Conservation (phyloP, 2,113 vertebrate species). For the Megaceryle torquata region DNA sequence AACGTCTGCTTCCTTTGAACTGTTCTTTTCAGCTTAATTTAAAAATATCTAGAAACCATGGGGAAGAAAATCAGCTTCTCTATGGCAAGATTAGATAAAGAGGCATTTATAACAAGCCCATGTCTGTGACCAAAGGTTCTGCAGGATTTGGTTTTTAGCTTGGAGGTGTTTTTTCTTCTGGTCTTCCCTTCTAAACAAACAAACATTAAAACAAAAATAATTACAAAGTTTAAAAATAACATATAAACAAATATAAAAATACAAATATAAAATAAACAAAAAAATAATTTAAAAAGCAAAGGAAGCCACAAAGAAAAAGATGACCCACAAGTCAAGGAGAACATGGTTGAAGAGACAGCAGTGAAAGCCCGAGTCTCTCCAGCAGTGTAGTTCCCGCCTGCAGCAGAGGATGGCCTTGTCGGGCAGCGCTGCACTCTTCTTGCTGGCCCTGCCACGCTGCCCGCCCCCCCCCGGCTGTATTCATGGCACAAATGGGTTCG, state of each 20-base stretch:
- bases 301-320: neutral
- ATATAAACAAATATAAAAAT: too few relatives aligned
- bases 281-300: too few relatives aligned
- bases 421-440: neutral
- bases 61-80: constrained; percentile 5
- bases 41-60: constrained; percentile 1
- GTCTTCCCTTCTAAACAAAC: neutral
- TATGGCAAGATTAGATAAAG: constrained; percentile 25
- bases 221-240: too few relatives aligned
- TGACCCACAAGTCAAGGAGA: neutral
- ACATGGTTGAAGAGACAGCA: neutral
- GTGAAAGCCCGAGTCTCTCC: fast-evolving
- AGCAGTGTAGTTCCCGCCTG: neutral
- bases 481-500: neutral
- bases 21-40: constrained; percentile 41
- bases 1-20: constrained; percentile 25
- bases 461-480: neutral
- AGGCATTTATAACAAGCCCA: neutral
- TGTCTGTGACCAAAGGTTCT: constrained; percentile 20
- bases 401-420: constrained; percentile 42
- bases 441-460: neutral
- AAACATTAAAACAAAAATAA: too few relatives aligned
- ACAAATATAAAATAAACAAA: too few relatives aligned
- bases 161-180: neutral
- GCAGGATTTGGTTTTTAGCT: neutral